Percentiles rank a stretch among this genome's conserved stretches.
Evolutionary conservation across 2,888 invertebrate species (phyloP).

Genomic region (Therioaphis trifolii): DNA sequence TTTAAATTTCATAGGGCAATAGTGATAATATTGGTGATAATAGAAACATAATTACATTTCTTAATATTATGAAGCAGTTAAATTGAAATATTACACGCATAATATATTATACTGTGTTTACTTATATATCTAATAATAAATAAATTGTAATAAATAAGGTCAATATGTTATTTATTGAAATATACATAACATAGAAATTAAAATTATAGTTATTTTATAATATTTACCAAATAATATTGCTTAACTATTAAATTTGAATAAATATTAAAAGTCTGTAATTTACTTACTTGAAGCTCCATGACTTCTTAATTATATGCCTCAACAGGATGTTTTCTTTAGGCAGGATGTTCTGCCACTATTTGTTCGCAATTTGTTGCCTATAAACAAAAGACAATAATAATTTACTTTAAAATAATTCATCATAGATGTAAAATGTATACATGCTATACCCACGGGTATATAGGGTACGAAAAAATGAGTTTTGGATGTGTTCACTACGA

Average conservation of each 20-base stretch:
- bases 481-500: background rate
- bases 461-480: background rate
- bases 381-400: constrained; percentile 16
- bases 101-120: background rate
- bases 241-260: background rate
- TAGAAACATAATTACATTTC: background rate
- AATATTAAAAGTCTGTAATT: constrained; percentile 2
- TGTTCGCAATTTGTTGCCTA: constrained; percentile 14
- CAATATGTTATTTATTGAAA: background rate
- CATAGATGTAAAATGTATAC: background rate
- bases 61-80: background rate
- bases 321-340: constrained; percentile 40
- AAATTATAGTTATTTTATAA: no score
- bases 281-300: constrained; percentile 57
- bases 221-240: no score
- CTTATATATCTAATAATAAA: background rate
- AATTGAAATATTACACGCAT: background rate
- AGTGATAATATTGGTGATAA: background rate
- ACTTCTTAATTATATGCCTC: constrained; percentile 28
- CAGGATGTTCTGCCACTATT: constrained; percentile 19
- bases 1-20: background rate
- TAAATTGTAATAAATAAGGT: background rate
- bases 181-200: no score
- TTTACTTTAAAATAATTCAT: background rate
- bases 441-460: background rate